Evolutionary conservation across 2,797 vertebrate genomes (phyloP), one percentile per base, ranked within the genome.

Genomic region (Echeneis naucrates): DNA sequence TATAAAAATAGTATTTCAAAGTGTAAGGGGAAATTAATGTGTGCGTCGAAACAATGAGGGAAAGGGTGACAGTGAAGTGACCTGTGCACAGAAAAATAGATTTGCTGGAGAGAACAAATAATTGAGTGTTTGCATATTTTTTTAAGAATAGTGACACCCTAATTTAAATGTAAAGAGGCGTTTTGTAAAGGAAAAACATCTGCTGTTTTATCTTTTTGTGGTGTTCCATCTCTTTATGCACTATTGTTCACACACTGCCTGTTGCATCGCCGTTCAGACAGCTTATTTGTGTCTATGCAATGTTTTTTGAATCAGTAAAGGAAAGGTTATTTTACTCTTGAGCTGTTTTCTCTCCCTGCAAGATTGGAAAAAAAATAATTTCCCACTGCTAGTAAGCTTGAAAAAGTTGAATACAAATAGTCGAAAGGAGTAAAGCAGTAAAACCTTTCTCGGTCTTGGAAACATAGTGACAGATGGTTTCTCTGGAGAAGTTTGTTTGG

Each of bases 271-370:
- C 51, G 19, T 69, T 70, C 37, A n/a, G 23, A 61, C 27, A 47
- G 21, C 23, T 27, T 78, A 40, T 72, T 75, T 42, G 33, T 59
- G 68, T 63, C 64, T 44, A 21, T 75, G 55, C 68, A 70, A 53
- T 78, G 74, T 72, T 74, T 83, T 83, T 79, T 71, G 59, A 78
- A 75, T 72, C 62, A 53, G 52, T 67, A 42, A 30, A 56, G 54
- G 40, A 68, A 78, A 80, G 50, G 70, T 64, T 40, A 75, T 80
- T 77, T 77, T 80, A 80, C 59, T 75, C 70, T 73, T 68, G 27
- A 69, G 57, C 70, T 77, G 64, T 72, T 81, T 77, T 72, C 56
- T 40, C 54, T 68, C 35, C 47, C 50, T 62, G 54, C 32, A 69
- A 70, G 68, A 64, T 75, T 80, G 55, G 55, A 58, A 54, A 68